phyloP scores from a whole-genome alignment of 2,888 invertebrate genomes.

The Andricus quercusramuli region DNA sequence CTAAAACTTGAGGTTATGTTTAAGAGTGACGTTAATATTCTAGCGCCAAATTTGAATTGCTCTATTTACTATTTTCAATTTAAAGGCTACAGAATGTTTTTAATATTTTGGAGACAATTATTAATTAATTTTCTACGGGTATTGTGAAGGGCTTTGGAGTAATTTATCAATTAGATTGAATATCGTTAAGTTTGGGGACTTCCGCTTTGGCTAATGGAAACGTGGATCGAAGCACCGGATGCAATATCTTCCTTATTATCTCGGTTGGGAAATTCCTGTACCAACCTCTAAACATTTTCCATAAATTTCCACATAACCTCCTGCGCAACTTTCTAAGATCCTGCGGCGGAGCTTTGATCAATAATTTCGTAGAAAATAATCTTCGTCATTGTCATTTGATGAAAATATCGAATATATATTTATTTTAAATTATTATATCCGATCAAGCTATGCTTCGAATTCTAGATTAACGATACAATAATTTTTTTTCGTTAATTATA shows the following conservation, averaged over 20 bases:
- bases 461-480: constrained; percentile 38
- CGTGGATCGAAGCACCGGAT: constrained; percentile 32
- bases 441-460: constrained; percentile 23
- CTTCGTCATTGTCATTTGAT: constrained; percentile 50
- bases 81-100: background rate
- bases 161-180: constrained; percentile 16
- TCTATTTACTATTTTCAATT: background rate
- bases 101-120: background rate
- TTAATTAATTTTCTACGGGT: background rate
- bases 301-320: constrained; percentile 7
- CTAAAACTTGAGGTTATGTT: too few relatives aligned
- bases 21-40: background rate
- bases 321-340: constrained; percentile 19
- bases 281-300: constrained; percentile 18
- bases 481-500: constrained; percentile 47
- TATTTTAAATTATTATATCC: constrained; percentile 8
- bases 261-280: constrained; percentile 23
- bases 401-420: constrained; percentile 52
- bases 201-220: constrained; percentile 32
- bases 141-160: background rate
- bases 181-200: constrained; percentile 1
- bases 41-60: background rate
- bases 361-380: constrained; percentile 57
- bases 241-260: constrained; percentile 39
- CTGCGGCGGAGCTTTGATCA: background rate